Base-by-base conservation (phyloP, 1,140 invertebrate species). In the Mizuhopecten yessoensis region DNA sequence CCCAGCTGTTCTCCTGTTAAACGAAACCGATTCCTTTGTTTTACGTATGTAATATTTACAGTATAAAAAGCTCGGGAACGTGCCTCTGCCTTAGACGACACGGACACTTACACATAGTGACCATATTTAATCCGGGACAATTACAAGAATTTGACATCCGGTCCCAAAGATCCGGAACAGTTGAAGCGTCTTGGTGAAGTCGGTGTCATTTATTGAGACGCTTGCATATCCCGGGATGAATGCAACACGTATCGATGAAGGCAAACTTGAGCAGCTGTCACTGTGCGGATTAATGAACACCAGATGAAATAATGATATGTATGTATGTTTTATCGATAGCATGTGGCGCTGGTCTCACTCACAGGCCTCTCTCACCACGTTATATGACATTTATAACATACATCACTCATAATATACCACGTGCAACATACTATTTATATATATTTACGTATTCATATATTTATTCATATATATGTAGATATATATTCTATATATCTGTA, bases 121-220 rank as follows among this genome's bases (percentile, higher is more conserved):
- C 57, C 57, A 75, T 3, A n/a, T 75, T 75, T 75, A 75, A 75
- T 75, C n/a, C 57, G n/a, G 57, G 57, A 75, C 57, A 75, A 75
- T 75, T 75, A 75, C 57, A 75, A 75, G 57, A 75, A 75, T 75
- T 29, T 75, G 57, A 75, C 57, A 75, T 75, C n/a, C 57, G 57
- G 57, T 29, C 57, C 57, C 57, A 75, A 75, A 75, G 57, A 75
- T 75, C 57, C 57, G 57, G 57, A 75, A 75, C n/a, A 75, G 20
- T 29, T n/a, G 3, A 75, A 75, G 57, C 57, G 57, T 75, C 57
- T 75, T 75, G n/a, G 57, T 75, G 57, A 75, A 29, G 57, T 75
- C n/a, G 57, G n/a, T 75, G 57, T 75, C 57, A 75, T 75, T 75
- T 75, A 75, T 75, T 75, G 57, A 75, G 57, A 75, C 57, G 15